Conservation (phyloP, 2,888 invertebrate species). For the Petrolisthes manimaculis region DNA sequence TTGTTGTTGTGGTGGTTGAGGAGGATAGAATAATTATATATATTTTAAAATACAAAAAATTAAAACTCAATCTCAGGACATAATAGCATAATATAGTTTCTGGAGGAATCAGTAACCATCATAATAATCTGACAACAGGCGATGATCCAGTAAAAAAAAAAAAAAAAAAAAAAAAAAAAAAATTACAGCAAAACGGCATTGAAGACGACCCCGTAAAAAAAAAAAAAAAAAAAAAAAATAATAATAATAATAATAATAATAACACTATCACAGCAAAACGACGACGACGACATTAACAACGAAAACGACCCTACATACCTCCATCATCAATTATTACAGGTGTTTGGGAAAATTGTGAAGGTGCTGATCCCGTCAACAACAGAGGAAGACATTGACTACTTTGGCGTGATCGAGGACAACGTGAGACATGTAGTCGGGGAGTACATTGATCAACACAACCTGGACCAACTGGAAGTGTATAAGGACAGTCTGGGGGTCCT, state of each 20-base stretch:
- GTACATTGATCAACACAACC: constrained; percentile 57
- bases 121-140: too few relatives aligned
- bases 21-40: too few relatives aligned
- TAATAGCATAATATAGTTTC: too few relatives aligned
- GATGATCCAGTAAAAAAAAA: not conserved
- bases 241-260: too few relatives aligned
- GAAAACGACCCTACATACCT: not conserved
- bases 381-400: constrained; percentile 56
- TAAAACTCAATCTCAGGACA: too few relatives aligned
- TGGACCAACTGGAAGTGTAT: constrained; percentile 54
- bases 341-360: constrained; percentile 15
- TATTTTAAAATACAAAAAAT: too few relatives aligned
- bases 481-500: constrained; percentile 47
- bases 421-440: constrained; percentile 55
- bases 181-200: not conserved
- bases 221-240: not conserved
- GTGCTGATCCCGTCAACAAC: constrained; percentile 24
- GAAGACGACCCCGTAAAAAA: not conserved
- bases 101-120: too few relatives aligned
- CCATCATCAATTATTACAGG: not conserved
- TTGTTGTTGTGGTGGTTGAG: not conserved
- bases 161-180: not conserved
- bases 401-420: constrained; percentile 47
- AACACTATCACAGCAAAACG: not conserved
- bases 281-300: not conserved